A percentile compares a stretch with the other conserved stretches of the same genome.
These are phyloP conservation scores for Cydia splendana DNA, from an alignment of 1,140 invertebrate species.

Conservation along the genomic window DNA sequence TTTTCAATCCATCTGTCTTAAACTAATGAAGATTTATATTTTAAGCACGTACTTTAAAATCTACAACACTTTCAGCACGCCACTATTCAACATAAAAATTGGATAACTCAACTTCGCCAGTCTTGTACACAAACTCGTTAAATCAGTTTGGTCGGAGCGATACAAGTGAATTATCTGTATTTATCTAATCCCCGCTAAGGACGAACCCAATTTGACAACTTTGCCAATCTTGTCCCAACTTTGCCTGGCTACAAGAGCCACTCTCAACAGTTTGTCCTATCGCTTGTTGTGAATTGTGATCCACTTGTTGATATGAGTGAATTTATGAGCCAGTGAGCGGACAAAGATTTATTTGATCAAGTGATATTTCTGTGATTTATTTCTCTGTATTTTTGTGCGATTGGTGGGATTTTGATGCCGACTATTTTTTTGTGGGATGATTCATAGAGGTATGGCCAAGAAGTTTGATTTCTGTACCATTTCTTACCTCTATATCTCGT, in stretches of 20 bases:
- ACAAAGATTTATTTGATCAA: slow-evolving; percentile 23
- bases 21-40: no score
- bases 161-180: slow-evolving; percentile 27
- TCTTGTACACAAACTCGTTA: background rate
- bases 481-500: background rate
- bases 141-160: background rate
- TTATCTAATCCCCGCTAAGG: slow-evolving; percentile 26
- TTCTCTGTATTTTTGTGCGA: background rate
- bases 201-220: slow-evolving; percentile 25
- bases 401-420: background rate
- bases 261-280: slow-evolving; percentile 26
- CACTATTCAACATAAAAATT: slow-evolving; percentile 7
- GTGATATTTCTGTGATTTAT: slow-evolving; percentile 26
- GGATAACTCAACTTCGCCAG: background rate
- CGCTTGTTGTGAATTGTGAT: background rate
- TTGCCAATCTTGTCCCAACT: slow-evolving; percentile 28
- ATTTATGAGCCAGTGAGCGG: slow-evolving; percentile 11
- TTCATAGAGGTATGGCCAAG: background rate
- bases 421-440: background rate
- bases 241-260: background rate
- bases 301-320: slow-evolving; percentile 24
- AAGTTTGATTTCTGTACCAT: background rate
- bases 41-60: background rate
- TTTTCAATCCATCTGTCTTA: no score
- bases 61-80: background rate